Conservation (phyloP, 2,113 vertebrate genomes). For the Aepyceros melampus region DNA sequence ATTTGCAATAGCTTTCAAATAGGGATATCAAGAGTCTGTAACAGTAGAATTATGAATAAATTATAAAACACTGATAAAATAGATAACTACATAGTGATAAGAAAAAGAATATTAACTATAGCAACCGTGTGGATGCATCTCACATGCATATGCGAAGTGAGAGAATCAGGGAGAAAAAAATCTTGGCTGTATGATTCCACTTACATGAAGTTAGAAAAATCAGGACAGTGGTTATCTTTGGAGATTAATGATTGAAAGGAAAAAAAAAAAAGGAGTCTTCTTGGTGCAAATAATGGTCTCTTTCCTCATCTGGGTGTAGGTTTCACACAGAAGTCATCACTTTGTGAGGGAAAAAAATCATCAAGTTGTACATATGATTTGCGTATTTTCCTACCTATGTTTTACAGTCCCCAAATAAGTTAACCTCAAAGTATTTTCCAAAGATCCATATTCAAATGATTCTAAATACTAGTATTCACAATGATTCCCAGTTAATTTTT, state of each 20-base stretch:
- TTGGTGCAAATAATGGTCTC: not conserved
- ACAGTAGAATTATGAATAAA: not conserved
- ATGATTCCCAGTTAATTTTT: not conserved
- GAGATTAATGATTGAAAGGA: not conserved
- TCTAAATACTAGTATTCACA: not conserved
- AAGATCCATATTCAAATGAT: not conserved
- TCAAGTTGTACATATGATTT: not conserved
- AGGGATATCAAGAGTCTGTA: not conserved
- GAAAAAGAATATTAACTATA: not conserved
- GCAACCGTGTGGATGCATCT: not conserved
- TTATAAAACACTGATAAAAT: not conserved
- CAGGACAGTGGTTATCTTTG: not conserved
- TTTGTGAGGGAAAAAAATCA: not conserved
- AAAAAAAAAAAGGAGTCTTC: not conserved
- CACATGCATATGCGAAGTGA: not conserved
- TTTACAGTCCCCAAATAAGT: not conserved
- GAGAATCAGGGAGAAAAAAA: not conserved
- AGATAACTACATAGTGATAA: not conserved
- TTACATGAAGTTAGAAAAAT: not conserved
- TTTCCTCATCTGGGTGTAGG: not conserved
- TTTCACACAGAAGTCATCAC: not conserved
- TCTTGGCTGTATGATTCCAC: not conserved
- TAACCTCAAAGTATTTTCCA: not conserved
- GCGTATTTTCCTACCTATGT: not conserved
- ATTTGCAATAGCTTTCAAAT: not conserved